These are phyloP conservation scores for Noctuana brunneofusca DNA, from an alignment of 2,888 invertebrate species.

Conservation along the genomic window DNA sequence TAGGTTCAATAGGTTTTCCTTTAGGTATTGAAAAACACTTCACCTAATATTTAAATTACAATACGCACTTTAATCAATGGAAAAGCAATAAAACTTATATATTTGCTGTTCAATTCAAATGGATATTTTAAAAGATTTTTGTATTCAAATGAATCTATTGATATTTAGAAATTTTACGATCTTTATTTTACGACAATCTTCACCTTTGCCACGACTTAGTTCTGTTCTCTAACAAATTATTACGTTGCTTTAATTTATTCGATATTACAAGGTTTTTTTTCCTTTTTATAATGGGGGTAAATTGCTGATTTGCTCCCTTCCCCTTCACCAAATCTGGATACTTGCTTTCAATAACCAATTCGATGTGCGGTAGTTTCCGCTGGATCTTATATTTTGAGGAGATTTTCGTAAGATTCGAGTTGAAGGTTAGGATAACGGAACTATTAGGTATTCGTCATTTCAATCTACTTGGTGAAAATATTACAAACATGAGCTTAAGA, in stretches of 20 bases:
- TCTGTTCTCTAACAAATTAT: neutral
- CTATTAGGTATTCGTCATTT: too few species aligned
- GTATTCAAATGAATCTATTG: constrained; percentile 12
- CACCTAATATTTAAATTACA: too few species aligned
- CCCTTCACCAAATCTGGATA: too few species aligned
- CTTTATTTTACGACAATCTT: constrained; percentile 1
- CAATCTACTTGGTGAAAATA: neutral
- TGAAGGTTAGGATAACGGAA: neutral
- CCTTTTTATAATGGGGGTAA: too few species aligned
- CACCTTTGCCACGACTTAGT: constrained; percentile 1
- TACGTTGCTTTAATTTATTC: too few species aligned
- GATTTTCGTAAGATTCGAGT: neutral
- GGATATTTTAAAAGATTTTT: constrained; percentile 2
- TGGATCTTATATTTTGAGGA: neutral
- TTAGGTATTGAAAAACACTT: too few species aligned
- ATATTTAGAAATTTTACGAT: constrained; percentile 20
- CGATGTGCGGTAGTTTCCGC: too few species aligned
- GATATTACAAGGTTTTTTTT: too few species aligned
- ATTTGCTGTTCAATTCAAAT: neutral
- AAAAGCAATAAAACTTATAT: neutral
- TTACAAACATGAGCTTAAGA: neutral
- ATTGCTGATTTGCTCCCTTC: too few species aligned
- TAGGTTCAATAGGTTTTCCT: too few species aligned
- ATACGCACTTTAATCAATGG: neutral
- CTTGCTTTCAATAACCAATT: too few species aligned